Evolutionary conservation across 1,140 invertebrate species (phyloP), one percentile per base, ranked within the genome.

Genomic region (Caerostris extrusa): DNA sequence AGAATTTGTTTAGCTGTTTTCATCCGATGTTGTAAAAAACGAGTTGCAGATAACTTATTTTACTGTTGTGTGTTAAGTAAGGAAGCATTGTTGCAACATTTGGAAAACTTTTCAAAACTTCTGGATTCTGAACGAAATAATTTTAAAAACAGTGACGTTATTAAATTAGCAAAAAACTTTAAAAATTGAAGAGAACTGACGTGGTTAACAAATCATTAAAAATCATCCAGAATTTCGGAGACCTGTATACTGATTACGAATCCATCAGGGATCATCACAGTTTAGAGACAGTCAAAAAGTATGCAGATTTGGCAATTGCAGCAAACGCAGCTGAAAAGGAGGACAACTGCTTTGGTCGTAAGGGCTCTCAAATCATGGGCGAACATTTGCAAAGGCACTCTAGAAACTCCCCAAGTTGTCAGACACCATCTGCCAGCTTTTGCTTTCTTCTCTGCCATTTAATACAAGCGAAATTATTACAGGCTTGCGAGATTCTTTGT

Each of bases 371-470:
- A 56, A 17, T 92, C 7, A 61, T 83, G 8, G 90, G 90, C n/a
- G 90, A 92, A 17, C 50, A 92, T 67, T 92, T 92, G n/a, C 3
- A 93, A 93, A 64, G 58, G 87, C 53, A 87, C 91, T 19, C 7
- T 93, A 19, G 83, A 77, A 60, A 87, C 91, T 10, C 91, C 91
- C 91, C 5, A 93, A 87, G 50, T 60, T 93, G n/a, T 93, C 91
- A 12, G 50, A 60, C 17, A 34, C 6, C 3, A 77, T 67, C 4
- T 34, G 61, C 57, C 83, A 93, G 4, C 3, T 93, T 10, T 56
- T 93, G n/a, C 55, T 93, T 5, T 17, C 64, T 55, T 58, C 19
- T 19, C 19, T 87, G 12, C 53, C 91, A 10, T n/a, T 34, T 10
- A 57, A 69, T 4, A 69, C 67, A 10, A 6, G n/a, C 3, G 5